These are phyloP conservation scores for Venustoraphidia nigricollis DNA, from an alignment of 2,888 invertebrate genomes.

Conservation along the genomic window DNA sequence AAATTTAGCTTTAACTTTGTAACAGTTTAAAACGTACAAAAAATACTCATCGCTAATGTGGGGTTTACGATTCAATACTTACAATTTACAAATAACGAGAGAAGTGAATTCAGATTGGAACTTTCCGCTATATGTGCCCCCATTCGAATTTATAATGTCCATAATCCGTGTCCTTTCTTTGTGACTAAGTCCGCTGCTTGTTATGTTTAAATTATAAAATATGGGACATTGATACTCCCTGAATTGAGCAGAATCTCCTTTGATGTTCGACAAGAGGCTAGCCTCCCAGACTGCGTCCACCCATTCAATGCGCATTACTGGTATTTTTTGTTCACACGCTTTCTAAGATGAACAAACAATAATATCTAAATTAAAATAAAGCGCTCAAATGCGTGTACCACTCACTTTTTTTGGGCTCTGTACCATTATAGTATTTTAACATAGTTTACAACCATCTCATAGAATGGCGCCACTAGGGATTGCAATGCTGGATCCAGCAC, in stretches of 20 bases:
- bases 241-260: conserved; percentile 49
- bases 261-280: conserved; percentile 42
- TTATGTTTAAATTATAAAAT: conserved; percentile 64
- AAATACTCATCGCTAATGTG: too few relatives aligned
- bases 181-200: conserved; percentile 56
- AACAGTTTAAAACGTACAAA: too few relatives aligned
- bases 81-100: conserved; percentile 39
- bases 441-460: too few relatives aligned
- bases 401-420: too few relatives aligned
- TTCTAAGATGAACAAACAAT: conserved; percentile 29
- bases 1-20: too few relatives aligned
- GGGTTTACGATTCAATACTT: conserved; percentile 16
- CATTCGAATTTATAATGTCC: conserved; percentile 54
- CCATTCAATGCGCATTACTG: conserved; percentile 68
- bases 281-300: conserved; percentile 64
- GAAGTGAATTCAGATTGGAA: conserved; percentile 36
- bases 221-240: conserved; percentile 44
- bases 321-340: conserved; percentile 48
- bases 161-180: conserved; percentile 47
- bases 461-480: too few relatives aligned
- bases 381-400: background rate
- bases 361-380: background rate
- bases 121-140: conserved; percentile 36
- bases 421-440: background rate
- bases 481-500: too few relatives aligned